Evolutionary conservation across 2,888 invertebrate species (phyloP).

Genomic region (Pristionchus fissidentatus): DNA sequence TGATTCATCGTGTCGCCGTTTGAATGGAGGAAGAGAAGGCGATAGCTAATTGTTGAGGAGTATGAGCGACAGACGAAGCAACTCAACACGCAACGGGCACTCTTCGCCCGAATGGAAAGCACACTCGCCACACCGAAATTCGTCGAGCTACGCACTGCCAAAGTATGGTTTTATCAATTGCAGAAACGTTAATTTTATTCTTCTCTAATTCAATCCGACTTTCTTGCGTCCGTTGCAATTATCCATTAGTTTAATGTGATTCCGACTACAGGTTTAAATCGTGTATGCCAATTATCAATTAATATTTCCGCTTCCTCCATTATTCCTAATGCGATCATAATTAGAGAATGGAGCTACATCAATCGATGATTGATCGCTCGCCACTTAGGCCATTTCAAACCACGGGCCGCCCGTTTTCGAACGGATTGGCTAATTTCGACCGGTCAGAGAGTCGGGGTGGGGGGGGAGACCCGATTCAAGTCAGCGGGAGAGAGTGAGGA

Average conservation of each 20-base stretch:
- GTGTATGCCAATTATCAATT: too few species aligned
- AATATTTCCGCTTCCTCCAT: too few species aligned
- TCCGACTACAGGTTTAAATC: too few species aligned
- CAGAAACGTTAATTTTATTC: too few species aligned
- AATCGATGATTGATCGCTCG: background rate
- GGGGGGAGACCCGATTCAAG: conserved; percentile 1
- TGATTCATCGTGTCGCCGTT: background rate
- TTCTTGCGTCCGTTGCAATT: too few species aligned
- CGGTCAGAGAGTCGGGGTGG: conserved; percentile 9
- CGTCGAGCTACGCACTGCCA: background rate
- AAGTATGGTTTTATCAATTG: background rate
- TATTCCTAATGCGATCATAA: too few species aligned
- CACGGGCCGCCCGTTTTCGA: background rate
- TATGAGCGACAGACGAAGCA: conserved; percentile 36
- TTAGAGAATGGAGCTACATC: too few species aligned
- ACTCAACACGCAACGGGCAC: conserved; percentile 2
- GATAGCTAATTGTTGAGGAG: conserved; percentile 9
- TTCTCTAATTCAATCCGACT: too few species aligned
- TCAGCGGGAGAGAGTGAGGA: conserved; percentile 25
- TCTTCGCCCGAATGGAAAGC: conserved; percentile 39
- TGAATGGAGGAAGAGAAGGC: background rate
- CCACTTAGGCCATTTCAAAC: background rate
- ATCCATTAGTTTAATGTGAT: too few species aligned
- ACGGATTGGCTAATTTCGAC: conserved; percentile 29
- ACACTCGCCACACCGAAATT: background rate